A percentile compares a stretch with the other conserved stretches of the same genome.
Conservation (phyloP, 2,113 vertebrate species). For the Gambusia holbrooki region DNA sequence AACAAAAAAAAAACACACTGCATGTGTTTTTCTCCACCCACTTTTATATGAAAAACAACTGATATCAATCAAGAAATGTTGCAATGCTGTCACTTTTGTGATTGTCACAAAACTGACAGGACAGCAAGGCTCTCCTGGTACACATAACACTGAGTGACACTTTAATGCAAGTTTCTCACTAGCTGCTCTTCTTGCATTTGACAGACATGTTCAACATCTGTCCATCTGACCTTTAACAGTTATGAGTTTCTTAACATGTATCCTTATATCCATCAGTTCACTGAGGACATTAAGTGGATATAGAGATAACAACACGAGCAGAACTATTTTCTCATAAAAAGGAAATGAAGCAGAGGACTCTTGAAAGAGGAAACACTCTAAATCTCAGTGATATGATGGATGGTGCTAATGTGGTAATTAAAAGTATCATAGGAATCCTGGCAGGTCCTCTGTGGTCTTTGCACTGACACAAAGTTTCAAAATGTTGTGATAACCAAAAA, state of each 20-base stretch:
- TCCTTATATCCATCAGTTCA: too few relatives aligned
- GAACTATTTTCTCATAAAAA: constrained; percentile 18
- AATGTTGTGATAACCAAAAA: too few relatives aligned
- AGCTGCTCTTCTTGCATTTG: too few relatives aligned
- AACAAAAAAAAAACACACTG: neutral
- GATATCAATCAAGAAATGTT: neutral
- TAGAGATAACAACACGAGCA: constrained; percentile 9
- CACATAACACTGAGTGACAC: constrained; percentile 27
- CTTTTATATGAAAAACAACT: neutral
- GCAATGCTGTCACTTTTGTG: neutral
- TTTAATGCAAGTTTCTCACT: too few relatives aligned
- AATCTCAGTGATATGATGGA: constrained; percentile 5
- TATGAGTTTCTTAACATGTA: too few relatives aligned
- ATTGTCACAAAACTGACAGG: constrained; percentile 3
- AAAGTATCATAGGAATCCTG: neutral
- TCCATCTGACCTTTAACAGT: too few relatives aligned
- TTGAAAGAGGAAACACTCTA: constrained; percentile 11
- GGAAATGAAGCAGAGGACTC: constrained; percentile 15
- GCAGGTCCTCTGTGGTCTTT: constrained; percentile 8
- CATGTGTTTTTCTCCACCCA: neutral
- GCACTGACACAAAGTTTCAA: constrained; percentile 7
- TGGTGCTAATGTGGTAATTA: constrained; percentile 7
- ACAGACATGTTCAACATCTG: too few relatives aligned
- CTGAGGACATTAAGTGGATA: too few relatives aligned
- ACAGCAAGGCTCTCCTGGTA: constrained; percentile 1